These are phyloP conservation scores for Agelas oroides DNA, from an alignment of 37 sponge, comb jelly and placozoan species.

Conservation along the genomic window DNA sequence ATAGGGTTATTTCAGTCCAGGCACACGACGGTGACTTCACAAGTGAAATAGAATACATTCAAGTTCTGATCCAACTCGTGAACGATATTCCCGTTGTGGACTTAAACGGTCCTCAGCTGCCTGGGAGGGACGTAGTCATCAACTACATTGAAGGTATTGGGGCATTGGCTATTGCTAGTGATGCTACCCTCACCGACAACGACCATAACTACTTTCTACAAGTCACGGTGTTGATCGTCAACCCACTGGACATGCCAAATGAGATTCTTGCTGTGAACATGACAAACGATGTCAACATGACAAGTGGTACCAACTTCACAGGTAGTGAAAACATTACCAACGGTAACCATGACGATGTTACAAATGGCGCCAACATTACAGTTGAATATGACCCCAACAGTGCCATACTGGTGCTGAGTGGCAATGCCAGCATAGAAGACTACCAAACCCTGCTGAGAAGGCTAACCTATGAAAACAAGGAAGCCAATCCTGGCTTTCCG, in stretches of 20 bases:
- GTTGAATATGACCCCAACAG: constrained; percentile 33
- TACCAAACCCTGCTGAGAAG: constrained; percentile 69
- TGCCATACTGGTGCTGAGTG: constrained; percentile 59
- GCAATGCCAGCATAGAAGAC: constrained; percentile 58
- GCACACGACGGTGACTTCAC: constrained; percentile 64
- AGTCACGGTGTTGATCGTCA: constrained; percentile 46
- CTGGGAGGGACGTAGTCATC: constrained; percentile 50
- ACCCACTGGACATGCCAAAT: constrained; percentile 50
- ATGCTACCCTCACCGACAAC: constrained; percentile 63
- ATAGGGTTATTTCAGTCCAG: constrained; percentile 43
- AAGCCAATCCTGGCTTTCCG: constrained; percentile 79
- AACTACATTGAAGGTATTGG: constrained; percentile 84
- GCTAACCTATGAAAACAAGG: constrained; percentile 73
- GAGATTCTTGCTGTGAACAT: constrained; percentile 63
- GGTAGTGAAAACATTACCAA: no score
- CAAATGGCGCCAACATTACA: constrained; percentile 35
- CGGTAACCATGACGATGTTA: no score
- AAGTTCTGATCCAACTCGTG: constrained; percentile 49
- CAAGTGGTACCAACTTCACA: not conserved
- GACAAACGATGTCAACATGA: not conserved
- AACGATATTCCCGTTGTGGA: constrained; percentile 82
- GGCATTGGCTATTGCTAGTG: constrained; percentile 61
- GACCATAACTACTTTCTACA: constrained; percentile 57
- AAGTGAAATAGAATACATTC: constrained; percentile 36
- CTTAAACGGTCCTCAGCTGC: constrained; percentile 64